These are phyloP conservation scores for Ceratina calcarata DNA, from an alignment of 1,140 invertebrate species.

Conservation along the genomic window DNA sequence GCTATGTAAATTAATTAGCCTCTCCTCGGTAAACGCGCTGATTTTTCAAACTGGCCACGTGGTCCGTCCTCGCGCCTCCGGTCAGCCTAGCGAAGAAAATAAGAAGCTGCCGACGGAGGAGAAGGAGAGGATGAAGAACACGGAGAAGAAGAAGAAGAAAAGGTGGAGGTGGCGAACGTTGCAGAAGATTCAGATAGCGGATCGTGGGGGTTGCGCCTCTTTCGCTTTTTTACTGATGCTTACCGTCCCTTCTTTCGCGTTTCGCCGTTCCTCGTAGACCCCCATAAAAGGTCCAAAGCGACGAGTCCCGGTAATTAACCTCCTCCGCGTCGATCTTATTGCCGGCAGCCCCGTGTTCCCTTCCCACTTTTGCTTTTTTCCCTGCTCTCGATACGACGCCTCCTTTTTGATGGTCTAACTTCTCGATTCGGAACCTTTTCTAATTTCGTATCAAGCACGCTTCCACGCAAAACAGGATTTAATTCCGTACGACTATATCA, in stretches of 20 bases:
- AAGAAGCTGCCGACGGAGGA: slow-evolving; percentile 34
- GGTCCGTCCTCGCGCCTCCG: slow-evolving; percentile 60
- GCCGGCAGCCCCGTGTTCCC: slow-evolving; percentile 7
- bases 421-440: background rate
- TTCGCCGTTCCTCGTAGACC: slow-evolving; percentile 32
- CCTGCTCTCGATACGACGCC: background rate
- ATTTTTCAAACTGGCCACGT: slow-evolving; percentile 71
- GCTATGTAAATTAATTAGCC: slow-evolving; percentile 79
- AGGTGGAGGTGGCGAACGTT: slow-evolving; percentile 53
- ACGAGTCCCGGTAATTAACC: slow-evolving; percentile 75
- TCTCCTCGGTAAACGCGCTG: slow-evolving; percentile 71
- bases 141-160: slow-evolving; percentile 36
- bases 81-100: slow-evolving; percentile 30
- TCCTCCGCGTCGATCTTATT: slow-evolving; percentile 64
- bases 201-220: slow-evolving; percentile 70
- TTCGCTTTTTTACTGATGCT: slow-evolving; percentile 67
- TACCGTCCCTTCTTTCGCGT: slow-evolving; percentile 51
- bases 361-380: background rate
- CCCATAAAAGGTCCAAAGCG: slow-evolving; percentile 55
- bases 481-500: too few relatives aligned
- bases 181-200: slow-evolving; percentile 71
- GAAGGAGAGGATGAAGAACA: slow-evolving; percentile 36
- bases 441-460: too few relatives aligned
- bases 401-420: slow-evolving; percentile 19
- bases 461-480: too few relatives aligned